phyloP scores from a whole-genome alignment of 2,797 vertebrate species.

The Scarus forsteni region DNA sequence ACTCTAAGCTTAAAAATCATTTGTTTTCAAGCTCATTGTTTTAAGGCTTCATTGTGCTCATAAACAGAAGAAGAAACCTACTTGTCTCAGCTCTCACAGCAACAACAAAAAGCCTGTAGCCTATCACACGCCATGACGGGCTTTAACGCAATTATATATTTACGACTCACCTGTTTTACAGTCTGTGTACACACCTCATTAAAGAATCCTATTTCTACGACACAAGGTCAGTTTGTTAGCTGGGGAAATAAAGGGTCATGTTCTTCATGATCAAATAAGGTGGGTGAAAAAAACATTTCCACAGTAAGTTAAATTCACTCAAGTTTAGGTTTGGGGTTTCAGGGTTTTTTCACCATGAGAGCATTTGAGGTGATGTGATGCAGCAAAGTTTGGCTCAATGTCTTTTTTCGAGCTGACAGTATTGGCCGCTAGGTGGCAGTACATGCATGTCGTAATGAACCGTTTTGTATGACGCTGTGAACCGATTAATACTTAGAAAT shows the following conservation, averaged over 20 bases:
- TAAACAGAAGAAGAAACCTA: neutral
- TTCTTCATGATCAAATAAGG: too few species aligned
- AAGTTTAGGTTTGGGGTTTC: neutral
- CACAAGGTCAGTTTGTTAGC: constrained; percentile 22
- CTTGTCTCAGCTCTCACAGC: constrained; percentile 32
- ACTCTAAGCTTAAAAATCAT: too few species aligned
- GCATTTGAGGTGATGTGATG: neutral
- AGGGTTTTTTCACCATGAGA: neutral
- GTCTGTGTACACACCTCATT: constrained; percentile 8
- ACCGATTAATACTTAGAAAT: too few species aligned
- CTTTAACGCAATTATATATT: constrained; percentile 40
- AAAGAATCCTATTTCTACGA: too few species aligned
- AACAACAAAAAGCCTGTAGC: constrained; percentile 22
- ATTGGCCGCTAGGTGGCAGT: constrained; percentile 44
- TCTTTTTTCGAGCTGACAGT: neutral
- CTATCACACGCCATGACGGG: constrained; percentile 6
- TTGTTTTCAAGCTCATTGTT: too few species aligned
- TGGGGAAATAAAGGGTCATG: constrained; percentile 18
- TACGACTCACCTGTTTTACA: constrained; percentile 49
- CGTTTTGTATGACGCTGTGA: neutral
- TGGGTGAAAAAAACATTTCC: too few species aligned
- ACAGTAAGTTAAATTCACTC: neutral
- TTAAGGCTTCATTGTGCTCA: too few species aligned
- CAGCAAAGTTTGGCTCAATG: neutral
- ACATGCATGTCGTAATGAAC: neutral